A percentile compares a stretch with the other conserved stretches of the same genome.
phyloP scores from a whole-genome alignment of 2,797 vertebrate genomes.

The Allobates femoralis region DNA sequence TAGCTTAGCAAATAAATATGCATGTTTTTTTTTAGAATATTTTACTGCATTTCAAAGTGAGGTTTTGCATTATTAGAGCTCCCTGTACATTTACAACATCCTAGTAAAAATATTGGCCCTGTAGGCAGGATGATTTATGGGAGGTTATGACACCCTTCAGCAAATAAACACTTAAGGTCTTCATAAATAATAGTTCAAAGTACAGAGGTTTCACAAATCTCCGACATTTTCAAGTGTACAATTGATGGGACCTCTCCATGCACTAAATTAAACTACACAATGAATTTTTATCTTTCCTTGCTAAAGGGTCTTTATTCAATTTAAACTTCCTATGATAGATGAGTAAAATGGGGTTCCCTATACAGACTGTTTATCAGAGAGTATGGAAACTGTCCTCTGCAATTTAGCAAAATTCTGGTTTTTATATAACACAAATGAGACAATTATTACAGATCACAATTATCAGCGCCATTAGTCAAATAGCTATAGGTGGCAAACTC shows the following conservation, averaged over 20 bases:
- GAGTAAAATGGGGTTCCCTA: neutral
- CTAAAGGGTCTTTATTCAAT: constrained; percentile 47
- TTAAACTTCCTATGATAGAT: constrained; percentile 27
- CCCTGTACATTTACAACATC: neutral
- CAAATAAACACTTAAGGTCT: constrained; percentile 23
- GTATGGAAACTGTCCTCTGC: neutral
- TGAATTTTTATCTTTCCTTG: constrained; percentile 7
- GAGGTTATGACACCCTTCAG: constrained; percentile 22
- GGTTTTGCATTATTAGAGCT: neutral
- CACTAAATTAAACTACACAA: constrained; percentile 28
- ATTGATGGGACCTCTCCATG: constrained; percentile 29
- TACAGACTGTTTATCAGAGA: constrained; percentile 11
- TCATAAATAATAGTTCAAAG: constrained; percentile 31
- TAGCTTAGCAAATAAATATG: neutral
- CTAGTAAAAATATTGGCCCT: constrained; percentile 12
- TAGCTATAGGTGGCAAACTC: neutral
- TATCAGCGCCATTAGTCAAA: neutral
- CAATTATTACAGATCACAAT: neutral
- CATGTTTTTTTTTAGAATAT: neutral
- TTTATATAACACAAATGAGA: neutral
- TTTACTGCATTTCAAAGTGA: neutral
- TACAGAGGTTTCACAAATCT: constrained; percentile 8
- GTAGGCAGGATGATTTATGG: constrained; percentile 25
- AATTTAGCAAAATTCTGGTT: neutral
- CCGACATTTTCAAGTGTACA: constrained; percentile 38